Evolutionary conservation across 2,888 invertebrate species (phyloP), one percentile per base, ranked within the genome.

Genomic region (Endotricha flammealis): DNA sequence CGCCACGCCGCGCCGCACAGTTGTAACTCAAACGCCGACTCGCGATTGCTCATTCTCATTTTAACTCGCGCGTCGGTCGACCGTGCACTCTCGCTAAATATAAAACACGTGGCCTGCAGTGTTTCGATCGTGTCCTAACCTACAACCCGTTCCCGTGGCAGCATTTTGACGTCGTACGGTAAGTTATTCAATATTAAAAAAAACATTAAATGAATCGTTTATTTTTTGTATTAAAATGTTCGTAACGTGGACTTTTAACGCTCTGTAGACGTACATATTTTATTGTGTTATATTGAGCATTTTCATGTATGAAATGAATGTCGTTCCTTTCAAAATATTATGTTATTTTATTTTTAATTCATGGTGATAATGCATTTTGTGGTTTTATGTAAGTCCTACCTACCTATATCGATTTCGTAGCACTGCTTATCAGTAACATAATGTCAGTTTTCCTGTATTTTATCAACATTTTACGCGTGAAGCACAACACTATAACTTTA

Each of bases 71-170:
- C 50, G 56, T 40, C 45, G 57, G 50, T 38, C 59, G 68, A 66
- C 66, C 63, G 74, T 57, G 62, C 52, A 47, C 42, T 41, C 50
- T 44, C 54, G 48, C 67, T 64, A 63, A 64, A 64, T 63, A 56
- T 68, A 67, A 64, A 72, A 63, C 80, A 81, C 81, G 81, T 82
- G 81, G 78, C 74, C 57, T 45, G 46, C 7, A 29, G 67, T 67
- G 70, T 62, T 59, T 61, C 62, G 53, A 55, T 61, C 56, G 52
- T 58, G 62, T 59, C 69, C 64, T 72, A 72, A 72, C 72, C 72
- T 72, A 56, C 48, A 57, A 57, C 46, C 42, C 40, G 37, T 38
- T 14, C 29, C 17, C 13, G 32, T 31, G 25, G 22, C 20, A 29
- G 8, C 28, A 14, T 22, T 13, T 29, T 12, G 14, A n/a, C 28